A percentile compares a stretch with the other conserved stretches of the same genome.
Conservation (phyloP, 2,797 vertebrate genomes). For the Lagorchestes hirsutus region DNA sequence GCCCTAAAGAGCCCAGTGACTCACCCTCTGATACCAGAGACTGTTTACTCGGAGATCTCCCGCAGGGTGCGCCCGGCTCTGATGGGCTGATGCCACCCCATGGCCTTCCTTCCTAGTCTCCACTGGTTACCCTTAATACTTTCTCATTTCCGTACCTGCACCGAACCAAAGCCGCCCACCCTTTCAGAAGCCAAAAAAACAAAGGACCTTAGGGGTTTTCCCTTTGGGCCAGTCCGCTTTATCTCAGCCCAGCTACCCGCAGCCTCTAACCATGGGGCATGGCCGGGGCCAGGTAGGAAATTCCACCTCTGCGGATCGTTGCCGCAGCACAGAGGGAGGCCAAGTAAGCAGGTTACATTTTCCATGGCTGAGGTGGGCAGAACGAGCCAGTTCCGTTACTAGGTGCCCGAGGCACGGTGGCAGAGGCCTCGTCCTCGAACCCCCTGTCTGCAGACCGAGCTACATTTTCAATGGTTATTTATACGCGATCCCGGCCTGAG, state of each 20-base stretch:
- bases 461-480: not conserved
- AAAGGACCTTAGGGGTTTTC: conserved; percentile 38
- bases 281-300: conserved; percentile 50
- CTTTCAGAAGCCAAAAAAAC: conserved; percentile 21
- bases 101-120: conserved; percentile 51
- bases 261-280: not conserved
- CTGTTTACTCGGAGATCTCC: conserved; percentile 61
- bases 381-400: not conserved
- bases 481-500: not conserved
- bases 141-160: conserved; percentile 44
- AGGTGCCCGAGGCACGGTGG: not conserved
- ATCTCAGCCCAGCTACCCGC: conserved; percentile 47
- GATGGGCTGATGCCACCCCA: conserved; percentile 71
- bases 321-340: conserved; percentile 28
- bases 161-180: conserved; percentile 13
- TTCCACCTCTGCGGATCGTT: conserved; percentile 50
- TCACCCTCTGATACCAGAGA: conserved; percentile 47
- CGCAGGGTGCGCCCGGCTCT: not conserved
- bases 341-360: conserved; percentile 69
- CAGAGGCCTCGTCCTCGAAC: not conserved
- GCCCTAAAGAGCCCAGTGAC: conserved; percentile 14
- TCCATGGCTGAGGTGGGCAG: conserved; percentile 25
- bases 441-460: not conserved
- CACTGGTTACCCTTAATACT: conserved; percentile 62
- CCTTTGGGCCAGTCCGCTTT: not conserved